Evolutionary conservation across 2,888 invertebrate genomes (phyloP).

Genomic region (Acleris holmiana): DNA sequence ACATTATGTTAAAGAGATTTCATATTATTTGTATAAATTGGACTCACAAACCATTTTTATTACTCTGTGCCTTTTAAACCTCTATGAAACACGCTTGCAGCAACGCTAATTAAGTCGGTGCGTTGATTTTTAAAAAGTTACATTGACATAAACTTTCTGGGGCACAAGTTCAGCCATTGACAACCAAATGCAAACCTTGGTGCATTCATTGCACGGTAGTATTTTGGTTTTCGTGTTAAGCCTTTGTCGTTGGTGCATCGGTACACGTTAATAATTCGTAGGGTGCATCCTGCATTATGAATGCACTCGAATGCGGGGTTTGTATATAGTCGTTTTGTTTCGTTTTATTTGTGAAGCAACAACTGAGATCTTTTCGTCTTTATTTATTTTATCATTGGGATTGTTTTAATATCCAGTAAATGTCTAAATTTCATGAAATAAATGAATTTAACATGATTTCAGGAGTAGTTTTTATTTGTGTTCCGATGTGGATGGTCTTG

Average conservation of each 20-base stretch:
- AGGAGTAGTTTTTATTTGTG: too few species aligned
- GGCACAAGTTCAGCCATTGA: too few species aligned
- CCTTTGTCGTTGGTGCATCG: conserved; percentile 46
- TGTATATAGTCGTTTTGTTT: conserved; percentile 19
- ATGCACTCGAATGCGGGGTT: conserved; percentile 39
- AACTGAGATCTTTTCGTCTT: background rate
- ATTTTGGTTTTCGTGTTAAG: conserved; percentile 46
- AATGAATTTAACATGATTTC: too few species aligned
- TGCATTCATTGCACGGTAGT: too few species aligned
- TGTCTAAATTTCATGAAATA: too few species aligned
- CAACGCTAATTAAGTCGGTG: conserved; percentile 34
- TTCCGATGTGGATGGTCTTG: too few species aligned
- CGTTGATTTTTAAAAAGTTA: conserved; percentile 42
- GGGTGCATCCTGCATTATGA: conserved; percentile 45
- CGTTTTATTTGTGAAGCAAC: background rate
- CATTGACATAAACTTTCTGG: conserved; percentile 31
- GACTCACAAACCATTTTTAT: background rate
- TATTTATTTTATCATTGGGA: background rate
- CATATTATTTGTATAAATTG: too few species aligned
- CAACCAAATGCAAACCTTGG: too few species aligned
- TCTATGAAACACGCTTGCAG: background rate
- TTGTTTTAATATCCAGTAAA: too few species aligned
- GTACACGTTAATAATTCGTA: conserved; percentile 52
- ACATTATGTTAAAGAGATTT: too few species aligned
- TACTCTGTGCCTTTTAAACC: background rate